Conservation (phyloP, 2,797 vertebrate genomes). For the Morus bassanus region DNA sequence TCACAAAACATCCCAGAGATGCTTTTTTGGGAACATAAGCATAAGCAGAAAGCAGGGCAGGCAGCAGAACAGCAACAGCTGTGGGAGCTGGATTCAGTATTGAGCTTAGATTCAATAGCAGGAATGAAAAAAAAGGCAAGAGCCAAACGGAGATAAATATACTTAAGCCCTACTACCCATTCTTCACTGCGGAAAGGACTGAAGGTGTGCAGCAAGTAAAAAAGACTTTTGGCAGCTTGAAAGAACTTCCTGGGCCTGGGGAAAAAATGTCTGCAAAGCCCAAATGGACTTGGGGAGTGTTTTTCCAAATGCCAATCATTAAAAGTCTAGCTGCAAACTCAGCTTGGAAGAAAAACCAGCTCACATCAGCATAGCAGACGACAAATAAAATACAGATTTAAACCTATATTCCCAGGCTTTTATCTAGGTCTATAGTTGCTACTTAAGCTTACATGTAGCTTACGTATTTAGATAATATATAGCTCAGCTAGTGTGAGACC, state of each 20-base stretch:
- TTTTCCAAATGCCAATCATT: not conserved
- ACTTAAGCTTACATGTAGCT: not conserved
- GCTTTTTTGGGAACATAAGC: slow-evolving; percentile 57
- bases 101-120: slow-evolving; percentile 47
- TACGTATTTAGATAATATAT: not conserved
- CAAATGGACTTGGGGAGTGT: not conserved
- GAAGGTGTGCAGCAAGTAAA: not conserved
- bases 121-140: slow-evolving; percentile 34
- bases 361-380: not conserved
- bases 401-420: not conserved
- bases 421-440: not conserved
- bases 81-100: slow-evolving; percentile 44
- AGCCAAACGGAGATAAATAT: not conserved
- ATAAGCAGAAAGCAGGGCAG: slow-evolving; percentile 55
- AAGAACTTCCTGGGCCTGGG: not conserved
- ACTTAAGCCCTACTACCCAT: not conserved
- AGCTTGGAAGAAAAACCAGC: not conserved
- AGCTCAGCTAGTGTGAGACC: not conserved
- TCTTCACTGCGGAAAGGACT: not conserved
- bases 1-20: slow-evolving; percentile 48
- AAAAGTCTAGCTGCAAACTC: not conserved
- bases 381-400: slow-evolving; percentile 7
- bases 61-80: slow-evolving; percentile 49
- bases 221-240: not conserved
- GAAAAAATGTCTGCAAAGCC: not conserved